Conservation (phyloP, 2,797 vertebrate species). For the Mus caroli region DNA sequence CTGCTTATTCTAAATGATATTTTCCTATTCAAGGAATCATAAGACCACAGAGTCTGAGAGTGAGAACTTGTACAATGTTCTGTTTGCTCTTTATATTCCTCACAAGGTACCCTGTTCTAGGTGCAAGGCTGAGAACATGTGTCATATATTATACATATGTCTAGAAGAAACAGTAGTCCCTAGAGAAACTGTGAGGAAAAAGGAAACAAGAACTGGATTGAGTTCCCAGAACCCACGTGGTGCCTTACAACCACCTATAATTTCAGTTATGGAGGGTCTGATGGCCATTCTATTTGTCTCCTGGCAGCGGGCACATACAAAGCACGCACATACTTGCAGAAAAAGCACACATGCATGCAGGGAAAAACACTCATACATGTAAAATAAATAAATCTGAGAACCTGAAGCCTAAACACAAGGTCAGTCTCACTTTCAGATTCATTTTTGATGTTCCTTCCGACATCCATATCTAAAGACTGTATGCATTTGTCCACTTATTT, state of each 20-base stretch:
- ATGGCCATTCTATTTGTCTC: background rate
- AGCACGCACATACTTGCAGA: background rate
- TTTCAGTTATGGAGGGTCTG: background rate
- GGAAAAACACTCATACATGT: background rate
- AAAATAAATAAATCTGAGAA: background rate
- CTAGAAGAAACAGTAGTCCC: background rate
- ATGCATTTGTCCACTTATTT: background rate
- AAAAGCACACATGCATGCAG: background rate
- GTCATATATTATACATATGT: background rate
- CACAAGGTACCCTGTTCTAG: background rate
- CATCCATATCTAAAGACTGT: background rate
- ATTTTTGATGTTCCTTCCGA: background rate
- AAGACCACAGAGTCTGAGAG: background rate
- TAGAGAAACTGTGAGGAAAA: background rate
- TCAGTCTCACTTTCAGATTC: background rate
- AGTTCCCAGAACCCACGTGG: no score
- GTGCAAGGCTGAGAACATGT: background rate
- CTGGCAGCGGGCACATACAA: background rate
- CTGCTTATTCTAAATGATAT: background rate
- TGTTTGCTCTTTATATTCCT: background rate
- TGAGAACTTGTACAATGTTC: background rate
- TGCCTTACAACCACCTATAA: background rate
- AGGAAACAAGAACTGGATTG: background rate
- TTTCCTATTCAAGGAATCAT: background rate
- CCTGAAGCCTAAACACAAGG: background rate